Evolutionary conservation across 2,888 invertebrate genomes (phyloP).

Genomic region (Holacanthella duospinosa): DNA sequence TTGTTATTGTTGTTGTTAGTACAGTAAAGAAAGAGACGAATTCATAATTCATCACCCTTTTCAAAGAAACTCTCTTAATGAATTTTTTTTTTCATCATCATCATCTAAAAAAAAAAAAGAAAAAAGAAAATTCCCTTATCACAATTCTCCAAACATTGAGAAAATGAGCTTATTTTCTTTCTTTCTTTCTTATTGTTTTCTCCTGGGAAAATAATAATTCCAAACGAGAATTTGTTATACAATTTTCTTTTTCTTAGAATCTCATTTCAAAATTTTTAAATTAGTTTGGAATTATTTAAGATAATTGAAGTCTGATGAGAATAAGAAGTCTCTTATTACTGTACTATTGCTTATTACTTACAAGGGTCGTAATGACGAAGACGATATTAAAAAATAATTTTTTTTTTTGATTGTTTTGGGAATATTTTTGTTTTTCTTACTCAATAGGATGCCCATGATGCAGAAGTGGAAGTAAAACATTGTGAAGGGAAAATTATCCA

Average conservation of each 20-base stretch:
- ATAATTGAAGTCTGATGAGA: not conserved
- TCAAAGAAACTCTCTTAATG: not conserved
- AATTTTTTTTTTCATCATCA: not conserved
- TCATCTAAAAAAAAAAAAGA: not conserved
- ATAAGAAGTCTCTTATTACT: too few relatives aligned
- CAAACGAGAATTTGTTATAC: too few relatives aligned
- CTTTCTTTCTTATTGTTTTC: too few relatives aligned
- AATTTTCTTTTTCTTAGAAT: too few relatives aligned
- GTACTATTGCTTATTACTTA: too few relatives aligned
- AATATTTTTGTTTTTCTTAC: not conserved
- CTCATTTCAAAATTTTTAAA: not conserved
- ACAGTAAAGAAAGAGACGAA: not conserved
- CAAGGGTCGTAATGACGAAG: too few relatives aligned
- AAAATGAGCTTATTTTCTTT: too few relatives aligned
- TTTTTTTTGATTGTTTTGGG: too few relatives aligned
- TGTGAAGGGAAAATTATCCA: constrained; percentile 40
- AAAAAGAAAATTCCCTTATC: not conserved
- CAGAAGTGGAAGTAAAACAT: constrained; percentile 40
- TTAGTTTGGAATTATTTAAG: not conserved
- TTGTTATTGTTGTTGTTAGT: too few relatives aligned
- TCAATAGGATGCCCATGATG: constrained; percentile 24
- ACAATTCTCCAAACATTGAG: not conserved
- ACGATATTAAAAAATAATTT: too few relatives aligned
- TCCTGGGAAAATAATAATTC: not conserved
- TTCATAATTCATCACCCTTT: not conserved